Evolutionary conservation across 2,797 vertebrate genomes (phyloP).

Genomic region (Megaceryle alcyon): DNA sequence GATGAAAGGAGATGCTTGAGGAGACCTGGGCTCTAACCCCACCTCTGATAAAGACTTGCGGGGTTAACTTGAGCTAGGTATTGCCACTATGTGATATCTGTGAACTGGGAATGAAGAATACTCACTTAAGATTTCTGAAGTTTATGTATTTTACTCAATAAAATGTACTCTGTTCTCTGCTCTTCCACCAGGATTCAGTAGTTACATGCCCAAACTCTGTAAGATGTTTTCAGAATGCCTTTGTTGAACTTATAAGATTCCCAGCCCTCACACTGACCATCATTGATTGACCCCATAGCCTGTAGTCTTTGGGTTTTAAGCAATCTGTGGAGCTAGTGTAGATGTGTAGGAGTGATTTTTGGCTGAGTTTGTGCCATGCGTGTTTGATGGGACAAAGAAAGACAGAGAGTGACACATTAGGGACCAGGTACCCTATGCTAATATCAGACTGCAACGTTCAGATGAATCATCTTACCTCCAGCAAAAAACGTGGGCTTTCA

Average conservation of each 20-base stretch:
- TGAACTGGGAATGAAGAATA: background rate
- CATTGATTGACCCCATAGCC: background rate
- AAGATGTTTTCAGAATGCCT: background rate
- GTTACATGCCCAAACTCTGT: background rate
- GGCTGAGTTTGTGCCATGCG: background rate
- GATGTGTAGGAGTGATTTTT: background rate
- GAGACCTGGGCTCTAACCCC: background rate
- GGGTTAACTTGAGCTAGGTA: background rate
- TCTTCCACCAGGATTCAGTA: background rate
- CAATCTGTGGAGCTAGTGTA: background rate
- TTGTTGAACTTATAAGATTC: background rate
- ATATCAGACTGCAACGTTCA: background rate
- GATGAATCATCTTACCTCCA: conserved; percentile 86
- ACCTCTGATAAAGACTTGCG: background rate
- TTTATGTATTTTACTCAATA: background rate
- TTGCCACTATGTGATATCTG: background rate
- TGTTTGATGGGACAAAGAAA: background rate
- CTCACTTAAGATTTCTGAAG: background rate
- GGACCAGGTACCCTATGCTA: background rate
- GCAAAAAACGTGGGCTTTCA: conserved; percentile 94
- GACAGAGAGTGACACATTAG: background rate
- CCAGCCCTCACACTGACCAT: background rate
- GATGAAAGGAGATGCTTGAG: background rate
- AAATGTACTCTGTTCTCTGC: background rate
- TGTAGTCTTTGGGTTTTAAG: background rate